These are phyloP conservation scores for Eristalinus sepulchralis DNA, from an alignment of 2,888 invertebrate species.

Conservation along the genomic window DNA sequence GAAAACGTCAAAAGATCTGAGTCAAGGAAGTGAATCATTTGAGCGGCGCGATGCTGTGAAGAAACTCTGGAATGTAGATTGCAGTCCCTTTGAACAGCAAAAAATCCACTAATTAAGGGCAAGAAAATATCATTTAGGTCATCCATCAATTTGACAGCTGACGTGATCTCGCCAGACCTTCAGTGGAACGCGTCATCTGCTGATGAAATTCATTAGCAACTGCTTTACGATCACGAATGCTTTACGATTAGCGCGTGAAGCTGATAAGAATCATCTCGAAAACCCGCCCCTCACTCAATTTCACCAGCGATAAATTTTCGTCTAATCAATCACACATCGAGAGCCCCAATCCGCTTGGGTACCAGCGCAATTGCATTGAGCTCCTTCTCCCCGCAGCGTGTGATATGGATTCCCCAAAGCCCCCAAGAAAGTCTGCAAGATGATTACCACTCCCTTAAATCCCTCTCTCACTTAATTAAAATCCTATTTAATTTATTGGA, in stretches of 20 bases:
- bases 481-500: constrained; percentile 44
- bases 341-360: not conserved
- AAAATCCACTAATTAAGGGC: not conserved
- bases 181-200: not conserved
- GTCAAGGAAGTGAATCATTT: not conserved
- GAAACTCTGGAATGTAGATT: not conserved
- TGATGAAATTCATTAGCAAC: not conserved
- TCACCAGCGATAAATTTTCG: not conserved
- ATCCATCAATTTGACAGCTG: not conserved
- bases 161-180: not conserved
- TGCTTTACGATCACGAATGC: not conserved
- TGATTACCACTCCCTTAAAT: not conserved
- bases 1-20: not conserved
- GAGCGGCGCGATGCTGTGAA: not conserved
- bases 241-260: not conserved
- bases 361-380: not conserved
- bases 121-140: not conserved
- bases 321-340: not conserved
- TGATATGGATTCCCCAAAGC: not conserved
- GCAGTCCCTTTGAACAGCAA: not conserved
- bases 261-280: not conserved
- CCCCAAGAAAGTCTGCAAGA: not conserved
- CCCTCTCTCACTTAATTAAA: constrained; percentile 33
- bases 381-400: not conserved
- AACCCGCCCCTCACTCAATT: not conserved